Evolutionary conservation across 2,888 invertebrate species (phyloP).

Genomic region (Leptopilina drosophilae): DNA sequence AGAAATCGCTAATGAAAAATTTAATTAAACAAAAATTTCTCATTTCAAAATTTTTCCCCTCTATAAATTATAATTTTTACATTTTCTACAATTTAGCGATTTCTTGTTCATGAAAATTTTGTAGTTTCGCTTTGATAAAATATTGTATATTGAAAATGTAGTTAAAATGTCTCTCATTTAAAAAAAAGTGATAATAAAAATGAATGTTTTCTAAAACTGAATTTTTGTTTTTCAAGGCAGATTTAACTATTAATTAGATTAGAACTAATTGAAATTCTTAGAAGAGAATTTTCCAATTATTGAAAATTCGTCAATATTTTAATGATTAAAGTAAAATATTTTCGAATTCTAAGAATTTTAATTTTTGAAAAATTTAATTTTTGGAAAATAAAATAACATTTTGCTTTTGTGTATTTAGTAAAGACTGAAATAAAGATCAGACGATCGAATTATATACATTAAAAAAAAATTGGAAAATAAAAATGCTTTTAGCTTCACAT

Average conservation of each 20-base stretch:
- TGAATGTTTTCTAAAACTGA: neutral
- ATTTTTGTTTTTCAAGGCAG: neutral
- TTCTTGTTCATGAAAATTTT: neutral
- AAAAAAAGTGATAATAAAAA: slow-evolving; percentile 29
- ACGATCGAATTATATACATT: neutral
- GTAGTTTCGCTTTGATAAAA: slow-evolving; percentile 12
- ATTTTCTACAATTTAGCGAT: neutral
- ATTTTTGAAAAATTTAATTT: no score
- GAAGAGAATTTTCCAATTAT: neutral
- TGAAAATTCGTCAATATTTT: neutral
- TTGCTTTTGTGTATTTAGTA: slow-evolving; percentile 2
- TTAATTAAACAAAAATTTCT: no score
- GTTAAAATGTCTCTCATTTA: neutral
- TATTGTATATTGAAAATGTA: slow-evolving; percentile 20
- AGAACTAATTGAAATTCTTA: neutral
- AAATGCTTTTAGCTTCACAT: slow-evolving; percentile 28
- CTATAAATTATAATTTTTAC: neutral
- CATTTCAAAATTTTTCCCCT: no score
- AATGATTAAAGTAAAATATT: neutral
- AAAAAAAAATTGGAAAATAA: neutral
- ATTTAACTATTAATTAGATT: slow-evolving; percentile 3
- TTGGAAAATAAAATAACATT: neutral
- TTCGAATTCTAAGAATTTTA: slow-evolving; percentile 15
- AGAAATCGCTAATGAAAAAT: neutral
- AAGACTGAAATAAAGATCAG: slow-evolving; percentile 2